These are phyloP conservation scores for Lacanobia wlatinum DNA, from an alignment of 2,888 invertebrate species.

Conservation along the genomic window DNA sequence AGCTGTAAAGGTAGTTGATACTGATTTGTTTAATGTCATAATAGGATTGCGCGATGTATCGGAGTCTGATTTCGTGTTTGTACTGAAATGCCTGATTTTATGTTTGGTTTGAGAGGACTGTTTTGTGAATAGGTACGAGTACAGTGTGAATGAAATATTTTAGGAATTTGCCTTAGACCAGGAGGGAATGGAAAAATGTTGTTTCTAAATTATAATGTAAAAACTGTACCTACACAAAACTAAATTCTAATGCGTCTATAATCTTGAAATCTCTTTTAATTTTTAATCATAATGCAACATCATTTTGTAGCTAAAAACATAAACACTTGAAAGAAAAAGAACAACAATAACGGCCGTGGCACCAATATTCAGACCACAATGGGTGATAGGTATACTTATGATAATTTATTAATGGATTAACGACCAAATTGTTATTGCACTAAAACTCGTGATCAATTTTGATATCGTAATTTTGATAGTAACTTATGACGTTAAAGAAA, in stretches of 20 bases:
- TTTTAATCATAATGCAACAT: not conserved
- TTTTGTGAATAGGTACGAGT: not conserved
- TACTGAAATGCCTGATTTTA: not conserved
- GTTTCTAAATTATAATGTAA: no score
- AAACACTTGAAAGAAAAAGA: not conserved
- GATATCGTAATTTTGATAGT: slow-evolving; percentile 20
- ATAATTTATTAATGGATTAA: slow-evolving; percentile 25
- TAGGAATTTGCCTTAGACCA: not conserved
- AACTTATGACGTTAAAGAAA: slow-evolving; percentile 22
- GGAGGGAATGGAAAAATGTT: no score
- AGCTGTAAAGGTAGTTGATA: slow-evolving; percentile 30
- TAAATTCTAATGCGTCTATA: no score
- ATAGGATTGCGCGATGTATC: slow-evolving; percentile 29
- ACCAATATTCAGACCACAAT: slow-evolving; percentile 4
- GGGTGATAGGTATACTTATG: not conserved
- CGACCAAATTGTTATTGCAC: slow-evolving; percentile 5
- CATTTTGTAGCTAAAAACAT: not conserved
- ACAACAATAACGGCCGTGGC: not conserved
- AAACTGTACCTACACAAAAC: not conserved
- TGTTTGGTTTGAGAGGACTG: not conserved
- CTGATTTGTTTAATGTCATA: slow-evolving; percentile 45
- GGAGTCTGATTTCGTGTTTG: slow-evolving; percentile 24
- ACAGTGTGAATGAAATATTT: not conserved
- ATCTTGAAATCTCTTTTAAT: not conserved
- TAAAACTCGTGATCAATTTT: not conserved